Evolutionary conservation across 2,797 vertebrate genomes (phyloP), one percentile per base, ranked within the genome.

Genomic region (Trachurus trachurus): DNA sequence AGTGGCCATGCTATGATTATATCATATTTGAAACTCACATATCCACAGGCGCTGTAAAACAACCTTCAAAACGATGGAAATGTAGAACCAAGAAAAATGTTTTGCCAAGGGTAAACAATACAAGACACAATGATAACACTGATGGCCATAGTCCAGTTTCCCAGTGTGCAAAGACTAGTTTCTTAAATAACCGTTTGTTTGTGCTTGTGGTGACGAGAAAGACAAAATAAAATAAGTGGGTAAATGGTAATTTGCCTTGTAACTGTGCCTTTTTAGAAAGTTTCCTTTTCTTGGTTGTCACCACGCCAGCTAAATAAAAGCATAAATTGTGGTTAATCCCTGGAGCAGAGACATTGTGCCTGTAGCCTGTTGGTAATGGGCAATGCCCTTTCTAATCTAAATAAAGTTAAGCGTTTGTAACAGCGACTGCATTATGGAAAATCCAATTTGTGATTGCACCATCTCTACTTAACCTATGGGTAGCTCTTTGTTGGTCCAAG

Each of bases 381-480:
- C 70, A 88, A 57, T 89, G 88, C 85, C 81, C 79, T 84, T 88
- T 92, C 63, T 84, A 88, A 90, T 88, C 83, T 87, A 92, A 95
- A 94, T 91, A 92, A 90, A 92, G 78, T 85, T 91, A 91, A 92
- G 80, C 59, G 1, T 87, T 92, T 88, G 82, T 81, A 93, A 88
- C 83, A 87, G 83, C 49, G 31, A 86, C 85, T 90, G 81, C 80
- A 82, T 90, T 91, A 88, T 84, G 88, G 88, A 92, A 93, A 93
- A 92, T 93, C 83, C 82, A 87, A 92, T 92, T 91, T 93, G 87
- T 91, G 91, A 94, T 92, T 93, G 87, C 85, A 90, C 84, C 90
- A 92, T 92, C 83, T 88, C 84, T 77, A 77, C 83, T 81, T 83
- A 87, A 91, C 90, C 86, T 89, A 87, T 91, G 81, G 87, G 76